Evolutionary conservation across 2,797 vertebrate genomes (phyloP).

Genomic region (Manis javanica): DNA sequence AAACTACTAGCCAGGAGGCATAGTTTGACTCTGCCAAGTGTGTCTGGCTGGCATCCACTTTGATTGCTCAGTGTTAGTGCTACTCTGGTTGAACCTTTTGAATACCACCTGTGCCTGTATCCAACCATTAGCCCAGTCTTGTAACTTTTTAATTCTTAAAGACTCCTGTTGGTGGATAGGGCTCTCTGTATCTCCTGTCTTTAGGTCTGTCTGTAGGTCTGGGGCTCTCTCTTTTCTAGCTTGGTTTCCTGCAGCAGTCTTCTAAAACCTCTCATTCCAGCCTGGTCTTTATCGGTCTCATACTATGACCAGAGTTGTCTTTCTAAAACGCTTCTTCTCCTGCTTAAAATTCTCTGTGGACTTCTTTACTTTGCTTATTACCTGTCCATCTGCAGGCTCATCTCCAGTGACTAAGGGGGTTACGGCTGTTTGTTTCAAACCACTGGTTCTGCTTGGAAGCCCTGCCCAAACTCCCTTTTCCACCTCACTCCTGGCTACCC

Average conservation of each 20-base stretch:
- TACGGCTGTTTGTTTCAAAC: neutral
- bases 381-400: neutral
- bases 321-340: neutral
- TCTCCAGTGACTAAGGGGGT: neutral
- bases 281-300: neutral
- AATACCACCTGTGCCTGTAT: neutral
- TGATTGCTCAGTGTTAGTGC: neutral
- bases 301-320: neutral
- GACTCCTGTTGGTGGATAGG: neutral
- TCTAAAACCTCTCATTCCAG: neutral
- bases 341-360: neutral
- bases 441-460: neutral
- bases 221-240: neutral
- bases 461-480: neutral
- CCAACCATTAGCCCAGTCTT: neutral
- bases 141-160: neutral
- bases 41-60: neutral
- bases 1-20: neutral
- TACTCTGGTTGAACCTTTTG: neutral
- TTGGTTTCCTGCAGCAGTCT: neutral
- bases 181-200: too few relatives aligned
- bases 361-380: neutral
- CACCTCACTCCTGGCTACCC: neutral
- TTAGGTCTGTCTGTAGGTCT: neutral
- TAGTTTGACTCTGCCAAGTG: neutral